phyloP scores from a whole-genome alignment of 2,888 invertebrate species.

The Dyspetes luteomarginatus region DNA sequence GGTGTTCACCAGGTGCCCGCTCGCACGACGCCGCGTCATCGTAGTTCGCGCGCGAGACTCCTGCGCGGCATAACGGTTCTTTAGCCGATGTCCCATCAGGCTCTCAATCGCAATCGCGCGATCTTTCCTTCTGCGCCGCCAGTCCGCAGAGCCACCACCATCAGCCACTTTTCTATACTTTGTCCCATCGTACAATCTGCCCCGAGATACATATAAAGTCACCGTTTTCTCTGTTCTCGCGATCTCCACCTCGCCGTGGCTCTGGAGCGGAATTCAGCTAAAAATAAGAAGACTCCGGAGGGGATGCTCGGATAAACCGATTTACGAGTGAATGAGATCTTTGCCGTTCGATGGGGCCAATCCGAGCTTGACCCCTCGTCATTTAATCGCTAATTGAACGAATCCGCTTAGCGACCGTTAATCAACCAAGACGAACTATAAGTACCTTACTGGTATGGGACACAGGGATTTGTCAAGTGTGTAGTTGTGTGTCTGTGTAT shows the following conservation, averaged over 20 bases:
- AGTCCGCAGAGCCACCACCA: conserved; percentile 34
- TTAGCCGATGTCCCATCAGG: conserved; percentile 76
- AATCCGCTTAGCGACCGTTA: conserved; percentile 66
- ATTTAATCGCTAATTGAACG: conserved; percentile 75
- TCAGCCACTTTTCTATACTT: conserved; percentile 29
- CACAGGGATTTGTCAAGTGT: neutral
- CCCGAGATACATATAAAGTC: neutral
- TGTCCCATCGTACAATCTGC: conserved; percentile 22
- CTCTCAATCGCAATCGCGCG: conserved; percentile 80
- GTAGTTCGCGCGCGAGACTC: conserved; percentile 60
- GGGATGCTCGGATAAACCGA: conserved; percentile 36
- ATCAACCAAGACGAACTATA: conserved; percentile 62
- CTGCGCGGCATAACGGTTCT: conserved; percentile 77
- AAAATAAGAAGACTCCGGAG: conserved; percentile 45
- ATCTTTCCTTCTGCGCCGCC: conserved; percentile 69
- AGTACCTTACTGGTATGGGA: neutral
- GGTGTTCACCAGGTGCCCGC: conserved; percentile 75
- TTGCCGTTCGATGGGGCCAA: conserved; percentile 50
- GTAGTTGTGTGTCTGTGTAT: too few relatives aligned
- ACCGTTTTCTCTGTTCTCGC: neutral
- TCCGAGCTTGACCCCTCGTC: conserved; percentile 67
- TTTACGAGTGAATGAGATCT: conserved; percentile 65
- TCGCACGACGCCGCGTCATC: conserved; percentile 74
- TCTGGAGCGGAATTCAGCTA: conserved; percentile 60
- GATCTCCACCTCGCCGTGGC: neutral